phyloP scores from a whole-genome alignment of 2,797 vertebrate genomes.

The Sphaeramia orbicularis region DNA sequence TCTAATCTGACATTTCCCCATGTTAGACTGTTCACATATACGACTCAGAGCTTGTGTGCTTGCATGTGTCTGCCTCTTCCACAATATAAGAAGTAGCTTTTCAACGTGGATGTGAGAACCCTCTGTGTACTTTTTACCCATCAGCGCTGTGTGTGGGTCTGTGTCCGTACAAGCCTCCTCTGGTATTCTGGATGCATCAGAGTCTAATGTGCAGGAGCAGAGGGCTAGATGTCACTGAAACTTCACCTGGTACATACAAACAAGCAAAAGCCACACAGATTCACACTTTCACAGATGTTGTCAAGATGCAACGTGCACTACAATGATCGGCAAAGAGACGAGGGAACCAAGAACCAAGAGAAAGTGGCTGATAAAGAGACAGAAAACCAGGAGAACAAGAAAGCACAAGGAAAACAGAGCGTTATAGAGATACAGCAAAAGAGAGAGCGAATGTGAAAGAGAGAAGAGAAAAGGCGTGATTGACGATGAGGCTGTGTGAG shows the following conservation, averaged over 20 bases:
- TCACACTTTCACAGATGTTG: not conserved
- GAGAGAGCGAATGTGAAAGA: constrained; percentile 10
- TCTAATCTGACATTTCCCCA: constrained; percentile 30
- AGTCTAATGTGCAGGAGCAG: constrained; percentile 46
- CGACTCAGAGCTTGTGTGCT: constrained; percentile 16
- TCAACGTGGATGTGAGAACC: constrained; percentile 61
- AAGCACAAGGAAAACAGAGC: constrained; percentile 49
- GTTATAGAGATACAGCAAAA: constrained; percentile 37
- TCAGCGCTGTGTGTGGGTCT: constrained; percentile 10
- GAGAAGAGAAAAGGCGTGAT: constrained; percentile 59
- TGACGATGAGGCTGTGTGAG: constrained; percentile 57
- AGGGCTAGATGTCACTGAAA: constrained; percentile 58
- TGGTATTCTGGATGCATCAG: constrained; percentile 47
- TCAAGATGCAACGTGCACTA: no score
- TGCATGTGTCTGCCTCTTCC: constrained; percentile 23
- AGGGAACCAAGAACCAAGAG: no score
- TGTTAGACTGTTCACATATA: constrained; percentile 40
- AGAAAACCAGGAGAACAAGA: constrained; percentile 18
- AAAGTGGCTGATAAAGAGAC: constrained; percentile 3
- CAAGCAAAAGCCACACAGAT: not conserved
- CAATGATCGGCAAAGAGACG: not conserved
- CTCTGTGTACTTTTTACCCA: constrained; percentile 59
- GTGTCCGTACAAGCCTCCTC: constrained; percentile 31
- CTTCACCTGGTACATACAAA: constrained; percentile 11
- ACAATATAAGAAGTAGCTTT: constrained; percentile 60